Conservation (phyloP, 2,888 invertebrate genomes). For the Dynastes tityus region DNA sequence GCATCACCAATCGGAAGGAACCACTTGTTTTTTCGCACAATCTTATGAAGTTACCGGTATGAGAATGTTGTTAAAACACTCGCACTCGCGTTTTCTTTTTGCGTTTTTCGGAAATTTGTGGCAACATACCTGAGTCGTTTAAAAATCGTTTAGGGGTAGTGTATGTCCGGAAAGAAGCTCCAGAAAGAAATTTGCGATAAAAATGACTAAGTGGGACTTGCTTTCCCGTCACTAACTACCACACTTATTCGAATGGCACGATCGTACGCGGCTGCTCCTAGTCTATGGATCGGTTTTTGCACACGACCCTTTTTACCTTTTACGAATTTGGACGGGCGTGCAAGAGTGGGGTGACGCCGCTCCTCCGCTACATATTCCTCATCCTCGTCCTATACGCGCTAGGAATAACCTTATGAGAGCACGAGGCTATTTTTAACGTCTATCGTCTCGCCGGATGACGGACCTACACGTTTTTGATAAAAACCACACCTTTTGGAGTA, state of each 20-base stretch:
- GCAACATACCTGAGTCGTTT: constrained; percentile 68
- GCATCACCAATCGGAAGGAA: constrained; percentile 12
- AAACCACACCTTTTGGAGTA: constrained; percentile 69
- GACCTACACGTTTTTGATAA: constrained; percentile 66
- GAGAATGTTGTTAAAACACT: constrained; percentile 12
- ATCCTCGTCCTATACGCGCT: constrained; percentile 54
- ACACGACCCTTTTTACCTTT: constrained; percentile 72
- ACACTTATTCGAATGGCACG: constrained; percentile 76
- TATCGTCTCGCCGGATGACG: constrained; percentile 57
- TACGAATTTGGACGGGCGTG: constrained; percentile 28
- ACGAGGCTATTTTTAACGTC: constrained; percentile 70
- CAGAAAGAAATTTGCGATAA: constrained; percentile 54
- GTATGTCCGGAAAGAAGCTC: constrained; percentile 63
- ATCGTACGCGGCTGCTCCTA: constrained; percentile 72
- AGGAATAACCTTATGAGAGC: constrained; percentile 73
- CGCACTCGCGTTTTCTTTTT: constrained; percentile 47
- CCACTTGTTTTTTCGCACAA: constrained; percentile 12
- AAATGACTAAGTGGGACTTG: constrained; percentile 60
- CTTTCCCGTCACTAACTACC: constrained; percentile 75
- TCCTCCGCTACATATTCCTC: background rate
- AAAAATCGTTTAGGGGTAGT: constrained; percentile 64
- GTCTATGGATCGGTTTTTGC: constrained; percentile 76
- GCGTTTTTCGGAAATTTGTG: background rate
- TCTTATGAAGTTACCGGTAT: constrained; percentile 4
- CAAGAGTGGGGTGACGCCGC: constrained; percentile 26